Base-by-base conservation (phyloP, 2,888 invertebrate genomes). In the Hemithea aestivaria region DNA sequence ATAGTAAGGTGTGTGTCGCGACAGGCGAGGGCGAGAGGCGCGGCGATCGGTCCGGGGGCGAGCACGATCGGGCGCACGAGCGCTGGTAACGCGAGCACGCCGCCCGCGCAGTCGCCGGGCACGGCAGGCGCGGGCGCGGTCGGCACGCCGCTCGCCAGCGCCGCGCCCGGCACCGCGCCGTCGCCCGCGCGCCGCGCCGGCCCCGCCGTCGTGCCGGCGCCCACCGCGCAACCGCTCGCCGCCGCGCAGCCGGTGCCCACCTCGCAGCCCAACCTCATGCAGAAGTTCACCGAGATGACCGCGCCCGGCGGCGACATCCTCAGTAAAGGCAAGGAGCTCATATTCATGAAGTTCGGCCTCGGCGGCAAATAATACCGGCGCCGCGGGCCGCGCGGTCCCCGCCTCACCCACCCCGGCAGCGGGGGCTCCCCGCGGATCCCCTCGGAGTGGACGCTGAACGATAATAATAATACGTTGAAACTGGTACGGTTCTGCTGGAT, bases 271-370 rank as follows among this genome's bases (percentile, higher is more conserved):
- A 95, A 95, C 81, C 90, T 96, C 56, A 95, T 96, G 92, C 94
- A 95, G 77, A 96, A 96, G 82, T 91, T 96, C 73, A 92, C 94
- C 62, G 96, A 96, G 75, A 95, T 96, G 88, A 94, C 95, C 39
- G 93, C 93, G 46, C 94, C 95, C 58, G 96, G 96, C 50, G 95
- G 95, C 62, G 96, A 96, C 73, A 95, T 96, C 58, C 89, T 96
- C 62, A 95, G 96, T 70, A 96, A 96, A 83, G 96, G 96, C 67
- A 96, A 96, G 87, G 96, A 96, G 89, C 92, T 96, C 56, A 95
- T 96, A 77, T 96, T 96, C 84, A 96, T 96, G 93, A 95, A 95
- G 88, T 96, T 96, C 80, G 96, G 96, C 56, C 90, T 96, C 61
- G 94, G 94, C 67, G 92, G 92, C 69, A 91, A 91, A 90, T 91